A percentile compares a stretch with the other conserved stretches of the same genome.
Conservation (phyloP, 1,140 invertebrate species). For the Psix sp. region DNA sequence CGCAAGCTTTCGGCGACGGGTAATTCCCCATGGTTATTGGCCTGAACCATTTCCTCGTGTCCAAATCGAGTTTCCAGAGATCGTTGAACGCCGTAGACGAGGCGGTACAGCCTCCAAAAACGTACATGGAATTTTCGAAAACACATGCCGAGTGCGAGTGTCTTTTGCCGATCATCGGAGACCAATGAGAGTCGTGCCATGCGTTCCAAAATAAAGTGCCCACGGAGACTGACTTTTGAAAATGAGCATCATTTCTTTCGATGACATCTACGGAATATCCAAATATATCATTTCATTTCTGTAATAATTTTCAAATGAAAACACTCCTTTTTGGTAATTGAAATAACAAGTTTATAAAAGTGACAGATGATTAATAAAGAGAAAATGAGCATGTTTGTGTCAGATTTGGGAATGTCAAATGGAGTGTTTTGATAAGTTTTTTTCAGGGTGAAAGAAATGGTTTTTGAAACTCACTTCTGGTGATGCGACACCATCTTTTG, state of each 20-base stretch:
- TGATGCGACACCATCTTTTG: conserved; percentile 88
- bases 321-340: too few relatives aligned
- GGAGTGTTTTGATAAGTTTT: too few relatives aligned
- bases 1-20: conserved; percentile 97
- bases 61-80: conserved; percentile 94
- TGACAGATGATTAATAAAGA: too few relatives aligned
- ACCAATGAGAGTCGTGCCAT: conserved; percentile 76
- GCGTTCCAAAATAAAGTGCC: conserved; percentile 84
- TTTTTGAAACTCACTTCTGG: conserved; percentile 83
- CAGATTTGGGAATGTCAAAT: too few relatives aligned
- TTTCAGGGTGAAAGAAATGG: neutral
- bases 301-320: too few relatives aligned
- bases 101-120: conserved; percentile 97
- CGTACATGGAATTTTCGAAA: conserved; percentile 90
- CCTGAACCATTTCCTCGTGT: conserved; percentile 88
- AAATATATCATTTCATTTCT: conserved; percentile 4
- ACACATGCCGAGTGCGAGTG: conserved; percentile 95
- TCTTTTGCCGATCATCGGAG: conserved; percentile 88
- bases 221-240: conserved; percentile 82
- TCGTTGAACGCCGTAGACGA: conserved; percentile 98
- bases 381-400: too few relatives aligned
- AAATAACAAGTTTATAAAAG: too few relatives aligned
- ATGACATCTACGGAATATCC: conserved; percentile 82
- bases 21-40: conserved; percentile 90
- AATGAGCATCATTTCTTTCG: conserved; percentile 81